phyloP scores from a whole-genome alignment of 1,140 invertebrate genomes.

The Lucilia cuprina region DNA sequence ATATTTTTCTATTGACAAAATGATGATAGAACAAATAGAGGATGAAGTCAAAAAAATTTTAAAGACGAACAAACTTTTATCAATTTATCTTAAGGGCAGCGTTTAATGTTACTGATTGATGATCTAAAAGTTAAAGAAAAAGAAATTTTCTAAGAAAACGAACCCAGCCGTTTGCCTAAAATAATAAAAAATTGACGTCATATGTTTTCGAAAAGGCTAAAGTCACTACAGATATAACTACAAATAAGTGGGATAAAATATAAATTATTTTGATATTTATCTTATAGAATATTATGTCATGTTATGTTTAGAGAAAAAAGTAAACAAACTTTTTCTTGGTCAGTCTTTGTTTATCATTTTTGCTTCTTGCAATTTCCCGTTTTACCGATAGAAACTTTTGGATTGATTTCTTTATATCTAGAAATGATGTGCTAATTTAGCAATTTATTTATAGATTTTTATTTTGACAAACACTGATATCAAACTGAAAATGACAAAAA shows the following conservation, averaged over 20 bases:
- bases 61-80: conserved; percentile 17
- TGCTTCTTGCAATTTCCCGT: background rate
- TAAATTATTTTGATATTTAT: no score
- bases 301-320: no score
- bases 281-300: no score
- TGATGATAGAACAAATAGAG: background rate
- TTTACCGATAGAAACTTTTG: background rate
- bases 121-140: background rate
- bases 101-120: conserved; percentile 26
- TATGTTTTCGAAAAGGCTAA: background rate
- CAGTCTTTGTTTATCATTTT: background rate
- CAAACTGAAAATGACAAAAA: background rate
- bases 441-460: conserved; percentile 30
- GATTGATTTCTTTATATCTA: background rate
- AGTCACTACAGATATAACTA: background rate
- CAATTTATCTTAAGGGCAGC: conserved; percentile 23
- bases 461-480: background rate
- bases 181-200: background rate
- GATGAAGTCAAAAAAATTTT: background rate
- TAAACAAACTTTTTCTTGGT: background rate
- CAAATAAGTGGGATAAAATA: background rate
- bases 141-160: background rate
- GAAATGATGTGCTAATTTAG: conserved; percentile 33
- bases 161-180: background rate
- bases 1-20: background rate